phyloP scores from a whole-genome alignment of 2,888 invertebrate species.

The Embidobia sp. region DNA sequence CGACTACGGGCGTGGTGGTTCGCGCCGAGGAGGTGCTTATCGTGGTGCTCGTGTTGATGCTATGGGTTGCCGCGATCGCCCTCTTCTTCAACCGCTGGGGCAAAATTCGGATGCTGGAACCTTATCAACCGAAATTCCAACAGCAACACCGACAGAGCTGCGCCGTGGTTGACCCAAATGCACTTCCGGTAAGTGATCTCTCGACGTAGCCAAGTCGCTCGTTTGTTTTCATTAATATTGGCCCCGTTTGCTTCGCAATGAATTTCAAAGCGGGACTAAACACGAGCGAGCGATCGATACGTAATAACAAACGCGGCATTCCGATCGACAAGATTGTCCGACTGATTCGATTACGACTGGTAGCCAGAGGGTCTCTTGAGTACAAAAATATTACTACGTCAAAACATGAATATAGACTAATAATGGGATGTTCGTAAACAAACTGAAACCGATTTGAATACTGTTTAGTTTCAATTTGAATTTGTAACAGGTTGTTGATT shows the following conservation, averaged over 20 bases:
- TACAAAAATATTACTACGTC: too few species aligned
- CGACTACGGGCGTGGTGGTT: slow-evolving; percentile 84
- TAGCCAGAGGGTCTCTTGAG: too few species aligned
- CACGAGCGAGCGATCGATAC: slow-evolving; percentile 25
- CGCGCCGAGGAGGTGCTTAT: slow-evolving; percentile 95
- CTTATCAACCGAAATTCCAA: slow-evolving; percentile 96
- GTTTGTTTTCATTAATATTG: slow-evolving; percentile 47
- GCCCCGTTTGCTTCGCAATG: slow-evolving; percentile 18
- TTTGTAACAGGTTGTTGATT: too few species aligned
- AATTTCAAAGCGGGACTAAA: slow-evolving; percentile 25
- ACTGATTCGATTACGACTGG: slow-evolving; percentile 2
- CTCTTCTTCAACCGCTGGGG: slow-evolving; percentile 97
- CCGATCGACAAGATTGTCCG: too few species aligned
- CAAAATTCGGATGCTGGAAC: slow-evolving; percentile 95
- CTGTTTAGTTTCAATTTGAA: too few species aligned
- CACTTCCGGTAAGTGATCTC: slow-evolving; percentile 71
- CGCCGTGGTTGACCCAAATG: slow-evolving; percentile 71
- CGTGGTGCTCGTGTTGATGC: slow-evolving; percentile 90
- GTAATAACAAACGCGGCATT: not conserved
- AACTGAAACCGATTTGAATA: too few species aligned
- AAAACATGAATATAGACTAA: too few species aligned
- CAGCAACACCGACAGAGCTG: slow-evolving; percentile 88
- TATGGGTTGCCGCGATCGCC: slow-evolving; percentile 95
- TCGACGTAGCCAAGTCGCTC: slow-evolving; percentile 1
- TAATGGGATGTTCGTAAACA: too few species aligned